Conservation (phyloP, 2,888 invertebrate species). For the Drosophila neutralis region DNA sequence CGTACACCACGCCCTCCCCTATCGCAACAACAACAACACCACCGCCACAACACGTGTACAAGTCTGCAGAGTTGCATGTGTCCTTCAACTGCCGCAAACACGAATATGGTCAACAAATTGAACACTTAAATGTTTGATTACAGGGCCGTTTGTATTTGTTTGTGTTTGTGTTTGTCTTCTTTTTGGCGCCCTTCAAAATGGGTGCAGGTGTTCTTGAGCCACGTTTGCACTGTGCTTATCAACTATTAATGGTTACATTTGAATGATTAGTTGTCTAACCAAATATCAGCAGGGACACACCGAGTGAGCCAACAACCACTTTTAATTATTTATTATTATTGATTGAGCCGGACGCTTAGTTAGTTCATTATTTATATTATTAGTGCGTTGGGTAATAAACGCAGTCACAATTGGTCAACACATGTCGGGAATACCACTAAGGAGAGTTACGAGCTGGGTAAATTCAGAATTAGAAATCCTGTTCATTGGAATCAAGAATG, state of each 20-base stretch:
- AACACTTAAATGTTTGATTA: slow-evolving; percentile 7
- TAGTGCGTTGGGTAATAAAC: background rate
- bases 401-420: background rate
- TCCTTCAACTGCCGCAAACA: background rate
- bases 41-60: background rate
- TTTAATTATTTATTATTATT: background rate
- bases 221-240: background rate
- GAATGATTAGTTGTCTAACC: slow-evolving; percentile 30
- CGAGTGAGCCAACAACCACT: background rate
- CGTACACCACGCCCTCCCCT: background rate
- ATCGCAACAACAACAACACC: background rate
- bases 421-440: background rate
- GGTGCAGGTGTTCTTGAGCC: slow-evolving; percentile 34
- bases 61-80: background rate
- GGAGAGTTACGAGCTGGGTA: background rate
- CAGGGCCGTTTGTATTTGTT: background rate
- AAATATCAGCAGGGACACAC: background rate
- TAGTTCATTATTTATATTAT: background rate
- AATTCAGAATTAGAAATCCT: background rate
- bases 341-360: background rate
- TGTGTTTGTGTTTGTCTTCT: background rate
- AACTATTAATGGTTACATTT: background rate
- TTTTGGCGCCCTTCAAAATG: background rate
- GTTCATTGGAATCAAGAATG: background rate
- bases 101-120: slow-evolving; percentile 13